phyloP scores from a whole-genome alignment of 64 coral and sea anemone species.

The Stichodactyla mertensii region DNA sequence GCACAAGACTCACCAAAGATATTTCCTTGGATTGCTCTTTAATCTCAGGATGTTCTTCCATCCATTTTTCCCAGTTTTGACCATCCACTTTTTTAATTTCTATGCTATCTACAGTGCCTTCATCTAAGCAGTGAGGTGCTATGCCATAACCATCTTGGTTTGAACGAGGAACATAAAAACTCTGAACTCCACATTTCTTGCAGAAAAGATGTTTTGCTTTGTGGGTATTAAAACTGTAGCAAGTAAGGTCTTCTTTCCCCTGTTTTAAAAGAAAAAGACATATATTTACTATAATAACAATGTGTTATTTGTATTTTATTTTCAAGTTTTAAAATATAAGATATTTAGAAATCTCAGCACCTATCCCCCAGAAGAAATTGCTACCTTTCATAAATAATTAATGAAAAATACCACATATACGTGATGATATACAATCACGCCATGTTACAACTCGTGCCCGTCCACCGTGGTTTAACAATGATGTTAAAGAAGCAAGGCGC shows the following conservation, averaged over 20 bases:
- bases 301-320: too few relatives aligned
- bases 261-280: neutral
- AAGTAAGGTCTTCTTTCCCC: slow-evolving; percentile 88
- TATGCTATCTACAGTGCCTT: slow-evolving; percentile 58
- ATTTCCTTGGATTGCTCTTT: slow-evolving; percentile 52
- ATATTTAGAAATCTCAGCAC: too few relatives aligned
- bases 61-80: slow-evolving; percentile 76
- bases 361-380: too few relatives aligned
- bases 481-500: too few relatives aligned
- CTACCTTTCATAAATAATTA: too few relatives aligned
- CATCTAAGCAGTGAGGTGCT: slow-evolving; percentile 88
- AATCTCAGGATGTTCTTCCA: slow-evolving; percentile 71
- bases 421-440: too few relatives aligned
- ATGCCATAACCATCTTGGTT: slow-evolving; percentile 89
- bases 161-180: slow-evolving; percentile 93
- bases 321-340: too few relatives aligned
- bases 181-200: slow-evolving; percentile 96
- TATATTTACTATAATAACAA: too few relatives aligned
- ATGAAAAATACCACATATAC: too few relatives aligned
- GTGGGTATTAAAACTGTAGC: slow-evolving; percentile 92
- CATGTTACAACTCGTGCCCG: too few relatives aligned
- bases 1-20: neutral
- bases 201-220: slow-evolving; percentile 90
- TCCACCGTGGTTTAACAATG: too few relatives aligned
- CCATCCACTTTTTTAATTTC: slow-evolving; percentile 73